A percentile compares a stretch with the other conserved stretches of the same genome.
Conservation (phyloP, 23 tunicate genomes). For the Aplidium turbinatum region DNA sequence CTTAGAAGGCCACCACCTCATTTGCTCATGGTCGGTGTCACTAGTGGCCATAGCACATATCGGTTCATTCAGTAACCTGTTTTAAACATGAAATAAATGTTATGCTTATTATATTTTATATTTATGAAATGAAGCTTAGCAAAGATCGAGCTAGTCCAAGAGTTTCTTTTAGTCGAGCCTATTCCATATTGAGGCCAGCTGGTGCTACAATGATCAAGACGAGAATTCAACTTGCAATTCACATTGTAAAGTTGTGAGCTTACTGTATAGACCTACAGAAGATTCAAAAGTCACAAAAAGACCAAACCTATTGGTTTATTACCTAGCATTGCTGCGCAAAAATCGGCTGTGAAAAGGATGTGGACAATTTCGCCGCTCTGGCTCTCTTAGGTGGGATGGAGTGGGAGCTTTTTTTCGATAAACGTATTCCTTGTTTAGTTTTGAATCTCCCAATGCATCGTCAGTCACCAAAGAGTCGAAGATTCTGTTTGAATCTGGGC, state of each 20-base stretch:
- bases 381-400: slow-evolving; percentile 77
- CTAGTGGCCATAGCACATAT: slow-evolving; percentile 55
- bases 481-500: slow-evolving; percentile 81
- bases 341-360: slow-evolving; percentile 86
- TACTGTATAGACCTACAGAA: not conserved
- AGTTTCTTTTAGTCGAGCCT: too few species aligned
- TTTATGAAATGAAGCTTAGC: too few species aligned
- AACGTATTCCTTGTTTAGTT: slow-evolving; percentile 51
- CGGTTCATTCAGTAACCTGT: slow-evolving; percentile 71
- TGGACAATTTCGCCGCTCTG: slow-evolving; percentile 82
- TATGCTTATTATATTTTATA: not conserved
- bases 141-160: too few species aligned
- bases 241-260: too few species aligned
- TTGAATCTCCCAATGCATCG: slow-evolving; percentile 51
- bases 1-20: slow-evolving; percentile 69
- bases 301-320: not conserved
- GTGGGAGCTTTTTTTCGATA: slow-evolving; percentile 56
- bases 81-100: not conserved
- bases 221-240: too few species aligned
- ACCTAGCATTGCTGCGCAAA: slow-evolving; percentile 69
- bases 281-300: not conserved
- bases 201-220: too few species aligned
- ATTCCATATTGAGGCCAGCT: too few species aligned
- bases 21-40: slow-evolving; percentile 29
- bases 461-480: slow-evolving; percentile 58